Evolutionary conservation across 2,888 invertebrate species (phyloP).

Genomic region (Deilephila elpenor): DNA sequence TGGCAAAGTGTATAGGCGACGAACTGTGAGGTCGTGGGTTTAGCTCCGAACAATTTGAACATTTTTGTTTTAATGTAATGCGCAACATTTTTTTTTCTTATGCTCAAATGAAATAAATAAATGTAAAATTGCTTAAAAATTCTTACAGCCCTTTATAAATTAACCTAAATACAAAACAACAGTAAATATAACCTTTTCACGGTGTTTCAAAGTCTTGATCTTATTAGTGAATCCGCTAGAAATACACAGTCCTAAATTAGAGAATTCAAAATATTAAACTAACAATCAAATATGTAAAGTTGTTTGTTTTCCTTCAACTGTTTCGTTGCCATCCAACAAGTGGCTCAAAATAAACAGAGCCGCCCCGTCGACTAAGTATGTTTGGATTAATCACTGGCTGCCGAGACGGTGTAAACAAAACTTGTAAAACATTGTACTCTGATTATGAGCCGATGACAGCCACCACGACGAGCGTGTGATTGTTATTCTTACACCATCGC

Average conservation of each 20-base stretch:
- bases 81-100: too few species aligned
- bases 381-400: slow-evolving; percentile 61
- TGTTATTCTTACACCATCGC: slow-evolving; percentile 30
- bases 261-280: slow-evolving; percentile 48
- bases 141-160: too few species aligned
- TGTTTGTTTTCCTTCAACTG: slow-evolving; percentile 65
- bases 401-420: slow-evolving; percentile 63
- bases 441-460: slow-evolving; percentile 63
- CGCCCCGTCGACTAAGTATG: slow-evolving; percentile 51
- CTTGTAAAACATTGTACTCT: slow-evolving; percentile 58
- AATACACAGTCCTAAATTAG: slow-evolving; percentile 24
- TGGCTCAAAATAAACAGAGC: slow-evolving; percentile 67
- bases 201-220: background rate
- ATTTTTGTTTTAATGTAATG: too few species aligned
- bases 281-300: slow-evolving; percentile 54
- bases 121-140: too few species aligned
- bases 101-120: too few species aligned
- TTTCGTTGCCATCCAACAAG: slow-evolving; percentile 63
- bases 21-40: too few species aligned
- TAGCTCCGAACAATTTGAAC: too few species aligned
- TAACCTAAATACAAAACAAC: background rate
- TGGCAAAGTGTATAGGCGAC: too few species aligned
- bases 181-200: background rate
- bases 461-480: slow-evolving; percentile 35
- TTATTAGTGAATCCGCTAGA: background rate